phyloP scores from a whole-genome alignment of 2,113 vertebrate genomes.

The Ploceus nigricollis region DNA sequence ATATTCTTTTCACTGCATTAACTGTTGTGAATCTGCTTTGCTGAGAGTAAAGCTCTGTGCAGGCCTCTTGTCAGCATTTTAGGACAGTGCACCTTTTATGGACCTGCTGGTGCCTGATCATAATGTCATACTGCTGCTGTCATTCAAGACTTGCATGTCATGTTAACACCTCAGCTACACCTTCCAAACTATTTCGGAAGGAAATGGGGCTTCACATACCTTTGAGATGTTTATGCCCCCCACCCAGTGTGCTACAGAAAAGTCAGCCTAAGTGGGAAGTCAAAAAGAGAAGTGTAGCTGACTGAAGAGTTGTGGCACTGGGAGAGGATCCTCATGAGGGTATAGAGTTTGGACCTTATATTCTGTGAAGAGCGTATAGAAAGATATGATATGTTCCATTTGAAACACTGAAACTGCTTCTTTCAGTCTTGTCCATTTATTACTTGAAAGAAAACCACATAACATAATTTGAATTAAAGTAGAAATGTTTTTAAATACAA shows the following conservation, averaged over 20 bases:
- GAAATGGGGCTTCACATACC: accelerated
- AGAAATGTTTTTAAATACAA: not conserved
- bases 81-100: accelerated
- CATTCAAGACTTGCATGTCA: not conserved
- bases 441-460: not conserved
- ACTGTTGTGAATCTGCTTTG: not conserved
- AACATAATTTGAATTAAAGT: not conserved
- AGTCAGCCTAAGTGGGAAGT: not conserved
- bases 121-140: not conserved
- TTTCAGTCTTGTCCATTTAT: not conserved
- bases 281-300: not conserved
- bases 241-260: not conserved
- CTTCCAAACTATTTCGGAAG: not conserved
- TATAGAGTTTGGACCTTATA: not conserved
- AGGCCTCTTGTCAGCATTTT: not conserved
- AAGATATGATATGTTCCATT: not conserved
- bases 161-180: not conserved
- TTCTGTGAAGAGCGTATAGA: not conserved
- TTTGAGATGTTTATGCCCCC: not conserved
- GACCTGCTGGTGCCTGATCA: not conserved
- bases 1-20: not conserved
- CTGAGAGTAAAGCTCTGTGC: not conserved
- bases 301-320: not conserved
- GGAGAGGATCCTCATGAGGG: not conserved
- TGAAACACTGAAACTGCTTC: not conserved